A percentile compares a stretch with the other conserved stretches of the same genome.
phyloP scores from a whole-genome alignment of 1,140 invertebrate genomes.

The Drusus annulatus region DNA sequence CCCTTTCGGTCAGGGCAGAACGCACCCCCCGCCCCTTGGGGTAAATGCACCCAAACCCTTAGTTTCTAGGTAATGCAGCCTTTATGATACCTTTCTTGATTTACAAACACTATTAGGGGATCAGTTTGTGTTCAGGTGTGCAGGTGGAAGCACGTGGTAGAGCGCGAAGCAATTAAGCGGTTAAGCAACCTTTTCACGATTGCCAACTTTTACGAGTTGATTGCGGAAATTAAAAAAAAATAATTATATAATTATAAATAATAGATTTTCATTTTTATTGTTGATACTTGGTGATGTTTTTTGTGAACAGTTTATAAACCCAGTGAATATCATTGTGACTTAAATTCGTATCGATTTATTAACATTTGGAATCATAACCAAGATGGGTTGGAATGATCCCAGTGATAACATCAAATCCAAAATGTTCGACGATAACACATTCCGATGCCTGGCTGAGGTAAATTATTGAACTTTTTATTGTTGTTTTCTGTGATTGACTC shows the following conservation, averaged over 20 bases:
- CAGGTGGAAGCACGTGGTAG: constrained; percentile 12
- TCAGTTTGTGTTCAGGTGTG: constrained; percentile 27
- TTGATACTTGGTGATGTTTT: not conserved
- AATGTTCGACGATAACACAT: constrained; percentile 18
- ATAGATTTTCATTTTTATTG: too few relatives aligned
- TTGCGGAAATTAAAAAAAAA: not conserved
- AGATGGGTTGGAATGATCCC: constrained; percentile 4
- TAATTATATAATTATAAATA: too few relatives aligned
- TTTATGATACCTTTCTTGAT: constrained; percentile 37
- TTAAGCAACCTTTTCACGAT: not conserved
- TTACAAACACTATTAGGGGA: constrained; percentile 35
- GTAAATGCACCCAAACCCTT: constrained; percentile 28
- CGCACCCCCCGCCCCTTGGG: constrained; percentile 9
- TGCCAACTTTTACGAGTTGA: constrained; percentile 9
- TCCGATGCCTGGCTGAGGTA: constrained; percentile 23
- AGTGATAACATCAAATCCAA: constrained; percentile 16
- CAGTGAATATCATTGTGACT: not conserved
- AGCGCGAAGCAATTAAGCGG: not conserved
- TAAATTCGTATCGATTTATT: not conserved
- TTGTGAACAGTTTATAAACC: not conserved
- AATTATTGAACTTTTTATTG: not conserved
- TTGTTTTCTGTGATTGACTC: too few relatives aligned
- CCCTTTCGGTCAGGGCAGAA: not conserved
- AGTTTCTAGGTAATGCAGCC: constrained; percentile 42
- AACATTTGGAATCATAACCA: not conserved